Percentiles rank a stretch among this genome's conserved stretches.
phyloP scores from a whole-genome alignment of 2,888 invertebrate species.

The Metalampra italica region DNA sequence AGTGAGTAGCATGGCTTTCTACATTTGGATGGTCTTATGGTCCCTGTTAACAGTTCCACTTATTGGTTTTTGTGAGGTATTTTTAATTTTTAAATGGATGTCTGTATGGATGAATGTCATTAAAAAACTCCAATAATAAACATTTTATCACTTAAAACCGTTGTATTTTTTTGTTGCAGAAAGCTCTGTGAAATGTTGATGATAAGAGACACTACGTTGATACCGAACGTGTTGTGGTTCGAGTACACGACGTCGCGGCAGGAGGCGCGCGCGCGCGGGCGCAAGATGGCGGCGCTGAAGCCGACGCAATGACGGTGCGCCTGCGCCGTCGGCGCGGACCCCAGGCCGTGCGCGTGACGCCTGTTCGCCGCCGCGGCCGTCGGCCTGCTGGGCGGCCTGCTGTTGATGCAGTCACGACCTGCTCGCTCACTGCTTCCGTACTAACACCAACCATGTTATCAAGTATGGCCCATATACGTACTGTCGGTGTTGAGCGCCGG shows the following conservation, averaged over 20 bases:
- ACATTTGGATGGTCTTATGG: no score
- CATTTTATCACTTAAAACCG: no score
- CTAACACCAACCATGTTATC: background rate
- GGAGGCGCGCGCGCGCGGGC: conserved; percentile 87
- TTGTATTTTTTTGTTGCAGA: conserved; percentile 72
- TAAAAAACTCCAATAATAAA: no score
- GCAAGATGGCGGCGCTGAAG: conserved; percentile 89
- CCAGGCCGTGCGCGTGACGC: conserved; percentile 70
- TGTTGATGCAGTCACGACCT: conserved; percentile 40
- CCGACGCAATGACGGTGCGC: conserved; percentile 87
- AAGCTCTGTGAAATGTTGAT: conserved; percentile 91
- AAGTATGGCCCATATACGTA: no score
- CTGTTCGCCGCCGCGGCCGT: conserved; percentile 56
- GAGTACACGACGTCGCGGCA: conserved; percentile 93
- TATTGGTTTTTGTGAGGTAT: no score
- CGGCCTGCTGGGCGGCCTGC: conserved; percentile 53
- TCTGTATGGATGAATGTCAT: no score
- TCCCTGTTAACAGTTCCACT: no score
- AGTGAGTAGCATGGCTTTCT: no score
- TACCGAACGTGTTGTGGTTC: conserved; percentile 95
- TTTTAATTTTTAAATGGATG: no score
- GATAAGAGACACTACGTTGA: conserved; percentile 91
- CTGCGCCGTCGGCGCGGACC: conserved; percentile 33
- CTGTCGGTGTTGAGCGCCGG: no score
- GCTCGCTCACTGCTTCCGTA: conserved; percentile 21